These are phyloP conservation scores for Lordiphosa andalusiaca DNA, from an alignment of 2,888 invertebrate species.

Conservation along the genomic window DNA sequence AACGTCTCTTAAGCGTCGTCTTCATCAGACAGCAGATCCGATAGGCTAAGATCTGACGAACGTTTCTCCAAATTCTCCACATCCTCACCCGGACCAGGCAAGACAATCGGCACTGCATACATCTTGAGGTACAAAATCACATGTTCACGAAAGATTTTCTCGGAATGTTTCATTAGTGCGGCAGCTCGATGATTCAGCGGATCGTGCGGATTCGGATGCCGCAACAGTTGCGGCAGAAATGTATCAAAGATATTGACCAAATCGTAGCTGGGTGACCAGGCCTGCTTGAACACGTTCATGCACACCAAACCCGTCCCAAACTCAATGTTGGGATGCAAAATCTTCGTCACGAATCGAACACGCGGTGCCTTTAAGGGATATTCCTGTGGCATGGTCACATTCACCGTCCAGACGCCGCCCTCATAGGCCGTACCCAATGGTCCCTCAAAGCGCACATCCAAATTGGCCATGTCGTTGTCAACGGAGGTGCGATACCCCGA, in stretches of 20 bases:
- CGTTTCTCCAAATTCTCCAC: conserved; percentile 37
- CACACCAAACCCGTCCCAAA: conserved; percentile 56
- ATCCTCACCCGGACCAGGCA: conserved; percentile 5
- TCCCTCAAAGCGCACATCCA: conserved; percentile 52
- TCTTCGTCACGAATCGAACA: conserved; percentile 54
- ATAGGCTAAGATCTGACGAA: conserved; percentile 55
- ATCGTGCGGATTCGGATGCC: conserved; percentile 57
- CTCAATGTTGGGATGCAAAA: conserved; percentile 61
- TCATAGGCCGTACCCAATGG: conserved; percentile 61
- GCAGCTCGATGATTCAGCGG: conserved; percentile 56
- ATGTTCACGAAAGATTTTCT: conserved; percentile 43
- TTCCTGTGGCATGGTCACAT: conserved; percentile 48
- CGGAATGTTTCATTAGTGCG: conserved; percentile 50
- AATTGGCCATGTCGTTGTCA: conserved; percentile 49
- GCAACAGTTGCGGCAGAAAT: conserved; percentile 55
- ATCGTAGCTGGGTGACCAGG: conserved; percentile 61
- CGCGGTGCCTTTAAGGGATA: conserved; percentile 59
- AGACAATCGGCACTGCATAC: conserved; percentile 51
- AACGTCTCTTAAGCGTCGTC: conserved; percentile 40
- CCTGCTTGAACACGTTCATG: conserved; percentile 64
- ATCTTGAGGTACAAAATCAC: conserved; percentile 45
- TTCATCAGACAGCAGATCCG: conserved; percentile 49
- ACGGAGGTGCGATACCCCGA: conserved; percentile 47
- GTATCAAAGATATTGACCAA: conserved; percentile 62
- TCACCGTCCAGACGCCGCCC: conserved; percentile 59